phyloP scores from a whole-genome alignment of 30 jellyfish, hydroid and myxozoan species.

The Aurelia sp. region DNA sequence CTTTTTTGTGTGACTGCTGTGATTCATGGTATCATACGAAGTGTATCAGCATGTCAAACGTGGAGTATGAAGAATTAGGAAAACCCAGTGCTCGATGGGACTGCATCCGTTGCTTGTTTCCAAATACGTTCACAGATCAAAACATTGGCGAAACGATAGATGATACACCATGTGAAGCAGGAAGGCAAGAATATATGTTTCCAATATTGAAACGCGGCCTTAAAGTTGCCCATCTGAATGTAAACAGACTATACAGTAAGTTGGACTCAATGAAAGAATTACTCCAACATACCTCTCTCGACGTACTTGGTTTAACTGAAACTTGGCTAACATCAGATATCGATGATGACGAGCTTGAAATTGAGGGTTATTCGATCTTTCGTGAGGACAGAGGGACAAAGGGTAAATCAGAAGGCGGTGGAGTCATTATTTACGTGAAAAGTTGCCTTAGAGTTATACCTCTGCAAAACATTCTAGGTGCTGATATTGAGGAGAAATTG shows the following conservation, averaged over 20 bases:
- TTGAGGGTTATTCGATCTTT: constrained; percentile 53
- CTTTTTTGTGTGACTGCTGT: too few species aligned
- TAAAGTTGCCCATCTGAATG: not conserved
- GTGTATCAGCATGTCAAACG: too few species aligned
- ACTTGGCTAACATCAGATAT: constrained; percentile 64
- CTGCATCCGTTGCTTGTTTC: constrained; percentile 57
- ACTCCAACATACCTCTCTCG: constrained; percentile 44
- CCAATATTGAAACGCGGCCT: constrained; percentile 67
- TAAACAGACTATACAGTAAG: too few species aligned
- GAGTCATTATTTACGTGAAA: constrained; percentile 53
- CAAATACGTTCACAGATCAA: constrained; percentile 53
- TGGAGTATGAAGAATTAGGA: not conserved
- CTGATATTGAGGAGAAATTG: constrained; percentile 75
- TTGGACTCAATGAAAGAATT: too few species aligned
- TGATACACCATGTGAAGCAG: constrained; percentile 41
- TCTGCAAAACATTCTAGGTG: constrained; percentile 60
- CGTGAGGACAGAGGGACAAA: constrained; percentile 68
- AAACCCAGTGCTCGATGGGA: constrained; percentile 61
- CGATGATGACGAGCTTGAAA: constrained; percentile 55
- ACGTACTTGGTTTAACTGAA: constrained; percentile 52
- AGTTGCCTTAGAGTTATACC: constrained; percentile 43
- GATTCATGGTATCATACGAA: too few species aligned
- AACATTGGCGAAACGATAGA: constrained; percentile 39
- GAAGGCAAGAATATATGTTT: constrained; percentile 45
- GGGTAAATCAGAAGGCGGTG: constrained; percentile 64